These are phyloP conservation scores for Cygnus atratus DNA, from an alignment of 2,113 vertebrate genomes.

Conservation along the genomic window DNA sequence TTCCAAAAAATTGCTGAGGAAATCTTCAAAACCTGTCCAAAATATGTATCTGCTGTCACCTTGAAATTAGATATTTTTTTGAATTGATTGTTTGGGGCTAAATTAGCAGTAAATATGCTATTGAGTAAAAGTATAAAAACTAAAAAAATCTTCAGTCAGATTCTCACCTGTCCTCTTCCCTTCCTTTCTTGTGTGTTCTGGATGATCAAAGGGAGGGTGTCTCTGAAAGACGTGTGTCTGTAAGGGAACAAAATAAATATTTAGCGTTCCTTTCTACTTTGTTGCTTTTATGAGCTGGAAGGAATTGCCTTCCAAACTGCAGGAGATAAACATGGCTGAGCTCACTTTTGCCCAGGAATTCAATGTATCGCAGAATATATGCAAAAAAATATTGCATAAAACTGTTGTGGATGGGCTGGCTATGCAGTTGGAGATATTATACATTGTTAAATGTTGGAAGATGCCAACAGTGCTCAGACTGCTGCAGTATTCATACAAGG, in stretches of 20 bases:
- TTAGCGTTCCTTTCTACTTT: background rate
- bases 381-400: background rate
- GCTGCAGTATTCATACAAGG: constrained; percentile 44
- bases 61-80: background rate
- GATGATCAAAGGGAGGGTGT: background rate
- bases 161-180: background rate
- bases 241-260: background rate
- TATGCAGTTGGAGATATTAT: constrained; percentile 36
- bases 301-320: background rate
- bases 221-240: background rate
- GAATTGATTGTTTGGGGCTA: background rate
- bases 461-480: constrained; percentile 48
- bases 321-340: background rate
- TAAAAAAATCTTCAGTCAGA: background rate
- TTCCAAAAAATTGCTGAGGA: background rate
- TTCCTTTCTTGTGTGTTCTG: background rate
- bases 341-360: background rate
- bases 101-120: background rate
- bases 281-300: background rate
- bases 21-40: background rate
- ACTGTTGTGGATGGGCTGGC: background rate
- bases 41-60: background rate
- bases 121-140: background rate
- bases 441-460: constrained; percentile 27
- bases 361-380: background rate